Conservation (phyloP, 2,888 invertebrate species). For the Cosmopolites sordidus region DNA sequence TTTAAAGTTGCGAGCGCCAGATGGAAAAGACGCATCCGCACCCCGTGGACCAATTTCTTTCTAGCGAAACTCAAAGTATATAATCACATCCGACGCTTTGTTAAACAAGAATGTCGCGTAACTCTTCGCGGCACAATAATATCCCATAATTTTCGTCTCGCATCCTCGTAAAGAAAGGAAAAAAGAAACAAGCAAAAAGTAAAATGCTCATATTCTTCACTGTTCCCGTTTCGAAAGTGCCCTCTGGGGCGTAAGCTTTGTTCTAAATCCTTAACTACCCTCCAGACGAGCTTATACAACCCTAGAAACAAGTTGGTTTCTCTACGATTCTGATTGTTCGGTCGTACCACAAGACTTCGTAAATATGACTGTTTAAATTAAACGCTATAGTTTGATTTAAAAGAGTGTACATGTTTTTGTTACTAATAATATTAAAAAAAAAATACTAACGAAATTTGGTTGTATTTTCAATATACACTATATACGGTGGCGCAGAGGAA, state of each 20-base stretch:
- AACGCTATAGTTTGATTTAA: no score
- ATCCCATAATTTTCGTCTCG: slow-evolving; percentile 13
- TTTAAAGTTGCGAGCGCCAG: no score
- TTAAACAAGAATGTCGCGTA: slow-evolving; percentile 5
- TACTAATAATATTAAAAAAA: no score
- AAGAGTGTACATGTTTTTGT: no score
- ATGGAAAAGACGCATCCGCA: no score
- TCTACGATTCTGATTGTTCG: no score
- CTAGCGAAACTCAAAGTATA: not conserved
- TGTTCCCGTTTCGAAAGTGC: slow-evolving; percentile 14
- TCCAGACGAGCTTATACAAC: slow-evolving; percentile 19
- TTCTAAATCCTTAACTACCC: slow-evolving; percentile 25
- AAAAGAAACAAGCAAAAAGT: slow-evolving; percentile 6
- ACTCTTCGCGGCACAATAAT: slow-evolving; percentile 11
- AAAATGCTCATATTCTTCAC: slow-evolving; percentile 22
- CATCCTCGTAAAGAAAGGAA: slow-evolving; percentile 1
- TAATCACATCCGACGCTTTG: slow-evolving; percentile 4
- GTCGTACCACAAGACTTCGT: no score
- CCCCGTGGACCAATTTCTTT: no score
- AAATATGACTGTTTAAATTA: no score
- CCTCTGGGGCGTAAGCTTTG: slow-evolving; percentile 19
- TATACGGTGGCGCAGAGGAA: no score
- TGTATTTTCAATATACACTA: no score
- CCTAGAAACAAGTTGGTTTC: slow-evolving; percentile 15
- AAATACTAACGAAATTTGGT: no score